Evolutionary conservation across 37 sponge, comb jelly and placozoan species (phyloP).

Genomic region (Ephydatia muelleri): DNA sequence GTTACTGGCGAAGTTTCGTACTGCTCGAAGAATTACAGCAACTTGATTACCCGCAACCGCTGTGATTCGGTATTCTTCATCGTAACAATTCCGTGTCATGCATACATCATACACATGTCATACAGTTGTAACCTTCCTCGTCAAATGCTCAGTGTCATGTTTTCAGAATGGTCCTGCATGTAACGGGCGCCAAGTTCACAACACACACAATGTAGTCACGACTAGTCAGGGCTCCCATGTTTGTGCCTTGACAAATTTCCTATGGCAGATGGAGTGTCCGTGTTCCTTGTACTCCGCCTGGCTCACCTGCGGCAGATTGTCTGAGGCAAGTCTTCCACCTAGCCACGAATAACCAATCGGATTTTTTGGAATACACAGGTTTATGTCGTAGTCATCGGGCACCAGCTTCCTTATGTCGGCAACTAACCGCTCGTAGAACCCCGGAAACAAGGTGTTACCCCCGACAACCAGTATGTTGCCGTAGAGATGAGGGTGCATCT

Average conservation of each 20-base stretch:
- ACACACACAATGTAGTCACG: neutral
- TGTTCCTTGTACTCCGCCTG: conserved; percentile 78
- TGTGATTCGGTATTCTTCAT: neutral
- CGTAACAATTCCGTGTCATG: neutral
- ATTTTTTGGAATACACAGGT: conserved; percentile 53
- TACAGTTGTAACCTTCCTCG: neutral
- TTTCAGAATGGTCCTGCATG: neutral
- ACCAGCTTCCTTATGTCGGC: conserved; percentile 72
- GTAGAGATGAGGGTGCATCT: conserved; percentile 90
- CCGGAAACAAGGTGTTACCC: conserved; percentile 81
- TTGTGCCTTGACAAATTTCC: conserved; percentile 39
- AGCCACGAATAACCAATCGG: conserved; percentile 78
- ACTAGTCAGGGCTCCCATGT: conserved; percentile 15
- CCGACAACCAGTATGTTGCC: conserved; percentile 92
- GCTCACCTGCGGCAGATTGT: conserved; percentile 42
- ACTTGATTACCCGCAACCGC: neutral
- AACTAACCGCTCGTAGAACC: conserved; percentile 73
- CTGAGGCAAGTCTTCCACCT: conserved; percentile 58
- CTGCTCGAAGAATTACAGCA: neutral
- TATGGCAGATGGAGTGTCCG: conserved; percentile 69
- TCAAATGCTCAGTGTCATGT: neutral
- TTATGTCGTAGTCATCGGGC: conserved; percentile 63
- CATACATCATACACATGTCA: neutral
- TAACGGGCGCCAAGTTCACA: neutral
- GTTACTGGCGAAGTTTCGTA: neutral